These are phyloP conservation scores for Eupleurogrammus muticus DNA, from an alignment of 2,797 vertebrate genomes.

Conservation along the genomic window DNA sequence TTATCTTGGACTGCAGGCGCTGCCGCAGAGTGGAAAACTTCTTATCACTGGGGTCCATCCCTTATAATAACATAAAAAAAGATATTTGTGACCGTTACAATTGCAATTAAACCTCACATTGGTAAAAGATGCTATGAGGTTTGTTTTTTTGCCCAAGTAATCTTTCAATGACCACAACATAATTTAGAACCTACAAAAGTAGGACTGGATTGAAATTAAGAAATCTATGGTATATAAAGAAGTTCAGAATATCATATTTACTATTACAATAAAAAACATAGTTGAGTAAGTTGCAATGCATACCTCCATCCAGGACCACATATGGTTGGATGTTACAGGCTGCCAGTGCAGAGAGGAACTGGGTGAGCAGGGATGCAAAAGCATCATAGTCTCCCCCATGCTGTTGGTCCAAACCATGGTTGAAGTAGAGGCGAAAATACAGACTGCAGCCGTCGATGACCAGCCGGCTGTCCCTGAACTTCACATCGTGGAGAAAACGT, in stretches of 20 bases:
- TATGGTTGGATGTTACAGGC: constrained; percentile 87
- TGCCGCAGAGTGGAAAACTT: constrained; percentile 89
- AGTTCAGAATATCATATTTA: too few relatives aligned
- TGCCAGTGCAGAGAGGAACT: constrained; percentile 86
- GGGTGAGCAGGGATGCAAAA: constrained; percentile 78
- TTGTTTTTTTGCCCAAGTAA: neutral
- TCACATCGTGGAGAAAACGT: constrained; percentile 86
- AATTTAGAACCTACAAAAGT: too few relatives aligned
- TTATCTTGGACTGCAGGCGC: constrained; percentile 88
- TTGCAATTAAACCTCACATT: neutral
- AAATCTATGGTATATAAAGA: too few relatives aligned
- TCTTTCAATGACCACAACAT: neutral
- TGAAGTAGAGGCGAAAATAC: constrained; percentile 89
- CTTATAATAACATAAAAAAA: constrained; percentile 56
- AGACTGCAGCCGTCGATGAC: constrained; percentile 94
- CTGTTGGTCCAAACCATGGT: constrained; percentile 83
- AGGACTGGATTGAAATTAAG: too few relatives aligned
- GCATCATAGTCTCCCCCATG: constrained; percentile 92
- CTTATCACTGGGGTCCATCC: constrained; percentile 89
- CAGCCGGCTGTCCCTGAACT: constrained; percentile 86
- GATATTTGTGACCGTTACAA: neutral
- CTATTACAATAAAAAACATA: too few relatives aligned
- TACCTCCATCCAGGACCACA: constrained; percentile 92
- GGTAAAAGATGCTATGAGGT: neutral
- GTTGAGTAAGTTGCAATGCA: neutral